Evolutionary conservation across 2,113 vertebrate species (phyloP).

Genomic region (Nymphicus hollandicus): DNA sequence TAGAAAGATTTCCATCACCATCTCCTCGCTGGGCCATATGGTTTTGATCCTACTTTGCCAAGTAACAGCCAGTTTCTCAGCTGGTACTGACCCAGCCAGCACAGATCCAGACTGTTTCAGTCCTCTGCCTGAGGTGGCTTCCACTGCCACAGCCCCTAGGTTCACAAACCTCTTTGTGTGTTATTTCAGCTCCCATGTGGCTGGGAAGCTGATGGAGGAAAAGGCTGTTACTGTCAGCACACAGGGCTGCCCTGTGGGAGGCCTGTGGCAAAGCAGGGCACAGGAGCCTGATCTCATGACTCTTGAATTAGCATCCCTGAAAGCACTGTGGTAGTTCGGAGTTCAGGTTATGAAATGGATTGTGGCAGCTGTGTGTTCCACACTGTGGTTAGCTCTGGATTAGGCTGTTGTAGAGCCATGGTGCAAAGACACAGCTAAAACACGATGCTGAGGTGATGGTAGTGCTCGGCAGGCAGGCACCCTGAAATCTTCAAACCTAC

Average conservation of each 20-base stretch:
- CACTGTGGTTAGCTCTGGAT: not conserved
- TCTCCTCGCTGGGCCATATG: not conserved
- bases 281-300: accelerated
- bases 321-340: not conserved
- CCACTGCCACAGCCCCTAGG: not conserved
- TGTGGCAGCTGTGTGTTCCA: not conserved
- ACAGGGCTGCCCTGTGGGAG: accelerated
- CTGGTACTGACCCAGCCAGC: not conserved
- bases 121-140: not conserved
- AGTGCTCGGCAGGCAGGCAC: not conserved
- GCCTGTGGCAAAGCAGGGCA: accelerated
- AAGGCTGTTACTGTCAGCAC: not conserved
- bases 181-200: not conserved
- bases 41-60: not conserved
- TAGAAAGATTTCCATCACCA: not conserved
- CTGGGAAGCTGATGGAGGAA: not conserved
- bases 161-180: accelerated
- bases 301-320: not conserved
- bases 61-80: not conserved
- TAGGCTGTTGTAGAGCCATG: not conserved
- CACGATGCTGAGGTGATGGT: accelerated
- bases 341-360: not conserved
- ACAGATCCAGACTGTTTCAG: not conserved
- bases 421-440: not conserved
- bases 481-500: not conserved